Evolutionary conservation across 1,140 invertebrate genomes (phyloP).

Genomic region (Prorops nasuta): DNA sequence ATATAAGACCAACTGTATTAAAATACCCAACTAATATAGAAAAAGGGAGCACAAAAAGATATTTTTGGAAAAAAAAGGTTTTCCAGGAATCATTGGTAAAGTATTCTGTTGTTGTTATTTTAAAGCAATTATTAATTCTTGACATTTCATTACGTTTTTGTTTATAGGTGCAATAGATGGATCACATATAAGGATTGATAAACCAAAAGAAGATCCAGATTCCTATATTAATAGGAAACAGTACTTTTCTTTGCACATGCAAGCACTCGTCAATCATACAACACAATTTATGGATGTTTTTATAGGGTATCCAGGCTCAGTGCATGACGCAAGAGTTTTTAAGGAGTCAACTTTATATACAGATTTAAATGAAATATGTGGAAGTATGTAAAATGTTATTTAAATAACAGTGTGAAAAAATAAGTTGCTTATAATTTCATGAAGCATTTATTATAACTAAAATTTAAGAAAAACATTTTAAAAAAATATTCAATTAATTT

Average conservation of each 20-base stretch:
- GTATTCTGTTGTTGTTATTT: too few relatives aligned
- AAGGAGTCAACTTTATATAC: slow-evolving; percentile 8
- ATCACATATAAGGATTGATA: too few relatives aligned
- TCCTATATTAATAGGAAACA: slow-evolving; percentile 30
- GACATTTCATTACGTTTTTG: too few relatives aligned
- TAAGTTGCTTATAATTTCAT: too few relatives aligned
- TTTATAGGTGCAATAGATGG: too few relatives aligned
- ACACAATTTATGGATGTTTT: slow-evolving; percentile 22
- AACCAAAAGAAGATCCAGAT: slow-evolving; percentile 23
- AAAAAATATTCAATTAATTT: too few relatives aligned
- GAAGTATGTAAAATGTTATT: slow-evolving; percentile 4
- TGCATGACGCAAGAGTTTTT: slow-evolving; percentile 26
- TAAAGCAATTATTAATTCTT: too few relatives aligned
- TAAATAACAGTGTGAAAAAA: too few relatives aligned
- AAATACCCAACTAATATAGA: slow-evolving; percentile 28
- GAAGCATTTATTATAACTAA: too few relatives aligned
- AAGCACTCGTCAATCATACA: slow-evolving; percentile 24
- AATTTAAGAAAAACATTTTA: too few relatives aligned
- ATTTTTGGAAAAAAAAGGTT: slow-evolving; percentile 23
- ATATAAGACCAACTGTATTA: slow-evolving; percentile 23
- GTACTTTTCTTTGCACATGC: slow-evolving; percentile 31
- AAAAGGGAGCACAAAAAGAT: slow-evolving; percentile 19
- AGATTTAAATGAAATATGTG: slow-evolving; percentile 1
- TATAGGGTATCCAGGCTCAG: slow-evolving; percentile 28
- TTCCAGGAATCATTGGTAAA: slow-evolving; percentile 30